Evolutionary conservation across 1,140 invertebrate species (phyloP).

Genomic region (Steinernema feltiae): DNA sequence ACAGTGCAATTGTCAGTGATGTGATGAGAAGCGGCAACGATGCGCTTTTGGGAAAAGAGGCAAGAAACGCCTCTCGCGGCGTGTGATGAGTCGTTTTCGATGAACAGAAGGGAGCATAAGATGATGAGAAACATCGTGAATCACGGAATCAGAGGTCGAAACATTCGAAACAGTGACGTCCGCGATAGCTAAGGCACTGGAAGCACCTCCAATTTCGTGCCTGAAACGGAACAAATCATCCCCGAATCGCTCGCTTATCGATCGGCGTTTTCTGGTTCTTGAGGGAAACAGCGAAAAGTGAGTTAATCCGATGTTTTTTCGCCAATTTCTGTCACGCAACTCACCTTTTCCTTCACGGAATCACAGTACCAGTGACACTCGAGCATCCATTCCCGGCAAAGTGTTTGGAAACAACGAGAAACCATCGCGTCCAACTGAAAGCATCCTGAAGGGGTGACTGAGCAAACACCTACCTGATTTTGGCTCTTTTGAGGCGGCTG

Average conservation of each 20-base stretch:
- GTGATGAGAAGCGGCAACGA: not conserved
- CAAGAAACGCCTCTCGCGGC: constrained; percentile 2
- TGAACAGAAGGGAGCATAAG: not conserved
- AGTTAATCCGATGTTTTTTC: not conserved
- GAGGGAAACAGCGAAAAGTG: not conserved
- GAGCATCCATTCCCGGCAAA: constrained; percentile 38
- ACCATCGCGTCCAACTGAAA: constrained; percentile 35
- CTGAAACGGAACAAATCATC: constrained; percentile 7
- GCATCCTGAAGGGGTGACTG: not conserved
- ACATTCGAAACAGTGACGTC: constrained; percentile 32
- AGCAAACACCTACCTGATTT: not conserved
- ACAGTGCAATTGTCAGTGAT: not conserved
- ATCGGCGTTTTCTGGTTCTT: not conserved
- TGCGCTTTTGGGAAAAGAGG: not conserved
- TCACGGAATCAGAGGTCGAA: constrained; percentile 29
- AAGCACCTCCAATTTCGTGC: constrained; percentile 26
- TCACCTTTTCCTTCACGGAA: constrained; percentile 31
- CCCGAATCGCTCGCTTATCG: not conserved
- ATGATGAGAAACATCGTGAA: not conserved
- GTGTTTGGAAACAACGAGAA: constrained; percentile 31
- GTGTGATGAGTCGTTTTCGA: not conserved
- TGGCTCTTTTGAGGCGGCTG: not conserved
- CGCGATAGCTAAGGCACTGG: constrained; percentile 33
- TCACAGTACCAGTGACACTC: constrained; percentile 41
- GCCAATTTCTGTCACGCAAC: not conserved